phyloP scores from a whole-genome alignment of 2,888 invertebrate species.

The Drosophila hamatofila region DNA sequence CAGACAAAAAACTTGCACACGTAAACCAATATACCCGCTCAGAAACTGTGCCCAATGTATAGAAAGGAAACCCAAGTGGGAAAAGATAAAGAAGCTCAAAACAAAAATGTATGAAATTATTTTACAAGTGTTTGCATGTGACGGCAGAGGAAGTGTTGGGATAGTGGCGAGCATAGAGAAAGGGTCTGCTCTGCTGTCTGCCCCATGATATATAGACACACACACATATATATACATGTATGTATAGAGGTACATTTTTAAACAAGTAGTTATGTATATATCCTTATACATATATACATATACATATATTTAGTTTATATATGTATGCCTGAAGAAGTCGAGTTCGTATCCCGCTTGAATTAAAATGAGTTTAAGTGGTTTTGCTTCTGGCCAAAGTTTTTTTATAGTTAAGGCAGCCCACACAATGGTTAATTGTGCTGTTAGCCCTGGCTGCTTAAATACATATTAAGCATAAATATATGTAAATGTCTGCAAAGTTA shows the following conservation, averaged over 20 bases:
- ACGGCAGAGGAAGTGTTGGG: constrained; percentile 13
- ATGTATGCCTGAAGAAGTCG: constrained; percentile 21
- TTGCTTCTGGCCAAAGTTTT: constrained; percentile 69
- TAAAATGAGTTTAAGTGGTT: constrained; percentile 76
- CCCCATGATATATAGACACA: constrained; percentile 13
- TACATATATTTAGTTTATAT: background rate
- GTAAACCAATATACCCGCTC: background rate
- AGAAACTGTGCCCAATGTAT: background rate
- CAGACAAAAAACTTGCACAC: too few relatives aligned
- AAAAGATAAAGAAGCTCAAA: constrained; percentile 25
- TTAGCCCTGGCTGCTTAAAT: constrained; percentile 40
- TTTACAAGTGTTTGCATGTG: constrained; percentile 54
- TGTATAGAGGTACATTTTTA: constrained; percentile 1
- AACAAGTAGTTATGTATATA: background rate
- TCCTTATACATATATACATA: background rate
- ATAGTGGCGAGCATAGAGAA: constrained; percentile 1
- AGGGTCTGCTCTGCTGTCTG: constrained; percentile 28
- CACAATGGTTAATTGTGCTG: constrained; percentile 36
- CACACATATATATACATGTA: background rate
- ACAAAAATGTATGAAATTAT: constrained; percentile 65
- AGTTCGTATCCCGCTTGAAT: constrained; percentile 61
- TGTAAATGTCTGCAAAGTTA: constrained; percentile 66
- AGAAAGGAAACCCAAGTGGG: constrained; percentile 1
- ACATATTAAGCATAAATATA: constrained; percentile 47
- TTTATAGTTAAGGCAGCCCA: constrained; percentile 42